Evolutionary conservation across 1,140 invertebrate species (phyloP), one percentile per base, ranked within the genome.

Genomic region (Pseudoatta argentina): DNA sequence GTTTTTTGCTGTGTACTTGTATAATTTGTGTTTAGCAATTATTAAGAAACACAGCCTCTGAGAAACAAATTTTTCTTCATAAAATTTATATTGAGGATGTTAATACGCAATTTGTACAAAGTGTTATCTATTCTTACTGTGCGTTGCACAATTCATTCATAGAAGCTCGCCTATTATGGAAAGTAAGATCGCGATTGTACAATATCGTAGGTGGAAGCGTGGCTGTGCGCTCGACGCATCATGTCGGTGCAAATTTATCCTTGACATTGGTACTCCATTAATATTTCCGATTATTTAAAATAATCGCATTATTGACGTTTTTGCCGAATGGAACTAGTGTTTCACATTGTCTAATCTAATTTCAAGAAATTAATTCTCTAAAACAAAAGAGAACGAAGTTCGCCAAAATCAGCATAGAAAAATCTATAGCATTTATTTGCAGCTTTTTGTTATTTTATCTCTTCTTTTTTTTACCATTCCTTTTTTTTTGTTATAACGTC

Each of bases 241-340:
- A 6, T 10, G 72, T 44, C 72, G 39, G 7, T 51, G 10, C 24
- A 82, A 82, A 34, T 14, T 82, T 73, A 61, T 83, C 39, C 69
- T 73, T 73, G 55, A 73, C 67, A 82, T 61, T 83, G 18, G 12
- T 83, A 24, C 18, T 81, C 27, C 27, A 61, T 73, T 73, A 82
- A 3, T 73, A 73, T 83, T 44, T 73, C 39, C 51, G 12, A 73
- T 59, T 59, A 73, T 12, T 1, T 1, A 24, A 3, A 69, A 55
- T 24, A 24, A 16, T 7, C 7, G 55, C n/a, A 6, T 61, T 73
- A 39, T 30, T 78, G 16, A 53, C 63, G 21, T 4, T 63, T 34
- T 59, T 18, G 16, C 4, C 53, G n/a, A 16, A 34, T 8, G 2
- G 39, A 2, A 12, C n/a, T 55, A 14, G 1, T 24, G 2, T 27